Percentiles rank a stretch among this genome's conserved stretches.
These are phyloP conservation scores for Sardinella longiceps DNA, from an alignment of 2,797 vertebrate genomes.

Conservation along the genomic window DNA sequence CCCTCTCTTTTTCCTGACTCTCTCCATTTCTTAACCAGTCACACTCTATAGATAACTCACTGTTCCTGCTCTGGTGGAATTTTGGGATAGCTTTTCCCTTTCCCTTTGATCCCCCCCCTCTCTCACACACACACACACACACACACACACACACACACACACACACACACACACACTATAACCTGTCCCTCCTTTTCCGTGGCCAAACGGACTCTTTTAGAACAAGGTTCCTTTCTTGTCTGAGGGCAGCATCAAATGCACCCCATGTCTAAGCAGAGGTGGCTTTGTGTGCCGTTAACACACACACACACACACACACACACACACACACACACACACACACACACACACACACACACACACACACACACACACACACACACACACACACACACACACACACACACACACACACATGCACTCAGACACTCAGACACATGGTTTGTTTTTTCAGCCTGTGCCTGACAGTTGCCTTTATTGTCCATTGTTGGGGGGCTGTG, in stretches of 20 bases:
- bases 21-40: neutral
- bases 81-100: conserved; percentile 33
- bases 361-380: conserved; percentile 61
- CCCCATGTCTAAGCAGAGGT: conserved; percentile 69
- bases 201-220: conserved; percentile 7
- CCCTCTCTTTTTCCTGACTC: neutral
- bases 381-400: conserved; percentile 4
- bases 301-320: conserved; percentile 59
- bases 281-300: conserved; percentile 84
- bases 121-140: conserved; percentile 47
- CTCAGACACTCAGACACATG: conserved; percentile 32
- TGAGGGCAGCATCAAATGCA: conserved; percentile 72
- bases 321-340: neutral
- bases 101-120: conserved; percentile 59
- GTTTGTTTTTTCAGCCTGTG: conserved; percentile 85
- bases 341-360: neutral
- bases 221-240: conserved; percentile 83
- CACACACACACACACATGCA: neutral
- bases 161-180: conserved; percentile 9
- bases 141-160: conserved; percentile 35
- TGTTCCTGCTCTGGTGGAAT: neutral
- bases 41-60: neutral
- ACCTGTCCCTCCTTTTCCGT: neutral
- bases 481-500: conserved; percentile 86
- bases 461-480: conserved; percentile 90